phyloP scores from a whole-genome alignment of 2,888 invertebrate genomes.

The Linnaemya vulpina region DNA sequence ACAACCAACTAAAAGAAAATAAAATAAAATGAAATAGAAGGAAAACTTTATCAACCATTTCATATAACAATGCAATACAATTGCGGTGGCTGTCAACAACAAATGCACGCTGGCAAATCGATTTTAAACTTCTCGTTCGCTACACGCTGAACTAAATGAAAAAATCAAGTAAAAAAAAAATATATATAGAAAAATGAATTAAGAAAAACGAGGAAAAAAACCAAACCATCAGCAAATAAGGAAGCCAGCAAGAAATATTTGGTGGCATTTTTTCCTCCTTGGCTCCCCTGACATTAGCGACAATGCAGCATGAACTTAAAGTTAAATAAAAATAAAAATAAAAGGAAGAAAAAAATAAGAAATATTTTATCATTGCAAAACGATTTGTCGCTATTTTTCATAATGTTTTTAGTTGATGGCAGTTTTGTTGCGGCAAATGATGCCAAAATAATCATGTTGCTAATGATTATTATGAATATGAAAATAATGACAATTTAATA shows the following conservation, averaged over 20 bases:
- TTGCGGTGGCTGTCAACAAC: slow-evolving; percentile 67
- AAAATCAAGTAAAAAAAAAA: too few species aligned
- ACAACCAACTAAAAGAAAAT: slow-evolving; percentile 34
- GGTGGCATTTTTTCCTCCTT: slow-evolving; percentile 36
- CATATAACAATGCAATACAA: slow-evolving; percentile 60
- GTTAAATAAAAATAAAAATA: slow-evolving; percentile 53
- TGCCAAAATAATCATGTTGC: slow-evolving; percentile 70
- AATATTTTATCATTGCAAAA: slow-evolving; percentile 67
- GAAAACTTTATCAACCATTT: slow-evolving; percentile 61
- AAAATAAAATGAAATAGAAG: slow-evolving; percentile 32
- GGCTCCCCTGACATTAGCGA: slow-evolving; percentile 65
- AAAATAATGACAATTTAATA: slow-evolving; percentile 56
- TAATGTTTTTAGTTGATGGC: slow-evolving; percentile 48
- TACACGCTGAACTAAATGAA: background rate
- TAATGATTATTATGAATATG: slow-evolving; percentile 58
- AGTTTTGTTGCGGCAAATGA: slow-evolving; percentile 66
- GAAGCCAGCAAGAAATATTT: slow-evolving; percentile 16
- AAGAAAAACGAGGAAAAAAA: too few species aligned
- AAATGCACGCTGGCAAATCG: slow-evolving; percentile 70
- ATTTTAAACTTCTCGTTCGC: slow-evolving; percentile 51
- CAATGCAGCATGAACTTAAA: slow-evolving; percentile 59
- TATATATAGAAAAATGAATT: too few species aligned
- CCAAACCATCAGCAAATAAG: background rate
- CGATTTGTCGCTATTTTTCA: slow-evolving; percentile 72
- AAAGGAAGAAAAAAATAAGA: slow-evolving; percentile 52